Evolutionary conservation across 2,888 invertebrate species (phyloP), one percentile per base, ranked within the genome.

Genomic region (Stegophylla sp.): DNA sequence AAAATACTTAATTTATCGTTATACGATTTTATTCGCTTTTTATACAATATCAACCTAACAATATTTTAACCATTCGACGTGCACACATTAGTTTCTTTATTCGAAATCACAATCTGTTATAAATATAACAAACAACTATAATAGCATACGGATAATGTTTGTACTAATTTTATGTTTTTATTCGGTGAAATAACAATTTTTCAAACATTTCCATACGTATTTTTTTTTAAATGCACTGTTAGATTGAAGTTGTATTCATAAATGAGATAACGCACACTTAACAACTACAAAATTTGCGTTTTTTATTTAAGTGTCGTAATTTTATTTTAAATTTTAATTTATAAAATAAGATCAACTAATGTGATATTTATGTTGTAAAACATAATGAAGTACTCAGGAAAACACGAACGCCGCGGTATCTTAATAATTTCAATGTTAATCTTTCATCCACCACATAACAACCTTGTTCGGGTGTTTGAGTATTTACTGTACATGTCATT

Each of bases 381-480:
- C 20, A 12, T 23, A 9, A 23, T 23, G 20, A 56, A 56, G 12
- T 56, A 9, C 1, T 20, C 20, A 34, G 34, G 7, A 20, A 56
- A 23, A 56, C 20, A 34, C 34, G 7, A 20, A 56, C 9, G 20
- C 0, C 56, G 9, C n/a, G n/a, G n/a, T 34, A 20, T 56, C 20
- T 56, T 23, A 9, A n/a, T n/a, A n/a, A 4, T 34, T 34, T 34
- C n/a, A 63, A 63, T 34, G 2, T 63, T 26, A 63, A 63, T 63
- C 17, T 61, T 74, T 61, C 61, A 61, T 63, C 74, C 28, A 63
- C 48, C 74, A 48, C 74, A 51, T 12, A 12, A 63, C 48, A 48
- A 48, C 74, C 74, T 74, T 74, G 74, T 61, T n/a, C 10, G n/a
- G 20, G 51, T 13, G 34, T 69, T 45, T 61, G 12, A 20, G 56